These are phyloP conservation scores for Diarsia brunnea DNA, from an alignment of 2,888 invertebrate genomes.

Conservation along the genomic window DNA sequence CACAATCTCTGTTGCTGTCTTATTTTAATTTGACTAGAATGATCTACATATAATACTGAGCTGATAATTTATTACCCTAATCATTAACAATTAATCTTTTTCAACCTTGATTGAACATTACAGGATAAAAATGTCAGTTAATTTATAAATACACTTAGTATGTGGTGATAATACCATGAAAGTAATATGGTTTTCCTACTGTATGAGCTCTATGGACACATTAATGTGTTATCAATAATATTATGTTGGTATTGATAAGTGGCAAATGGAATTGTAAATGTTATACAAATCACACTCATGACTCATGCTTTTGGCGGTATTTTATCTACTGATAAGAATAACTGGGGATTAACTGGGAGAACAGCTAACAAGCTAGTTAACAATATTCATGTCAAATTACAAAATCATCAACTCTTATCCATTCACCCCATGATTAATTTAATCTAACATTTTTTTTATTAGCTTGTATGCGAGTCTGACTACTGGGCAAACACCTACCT, in stretches of 20 bases:
- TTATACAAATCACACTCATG: conserved; percentile 34
- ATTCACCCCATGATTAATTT: not conserved
- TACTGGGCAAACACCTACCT: too few relatives aligned
- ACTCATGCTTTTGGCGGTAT: conserved; percentile 42
- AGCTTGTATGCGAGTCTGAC: too few relatives aligned
- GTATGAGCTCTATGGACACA: conserved; percentile 28
- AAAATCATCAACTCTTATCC: conserved; percentile 23
- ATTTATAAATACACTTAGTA: conserved; percentile 25
- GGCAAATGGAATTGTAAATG: conserved; percentile 52
- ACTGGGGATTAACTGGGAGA: conserved; percentile 47
- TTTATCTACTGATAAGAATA: conserved; percentile 53
- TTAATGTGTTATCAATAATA: conserved; percentile 53
- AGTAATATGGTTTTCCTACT: conserved; percentile 55
- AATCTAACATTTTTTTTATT: not conserved
- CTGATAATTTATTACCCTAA: not conserved
- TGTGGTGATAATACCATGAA: conserved; percentile 32
- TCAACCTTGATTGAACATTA: not conserved
- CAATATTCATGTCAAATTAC: conserved; percentile 33
- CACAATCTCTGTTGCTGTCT: not conserved
- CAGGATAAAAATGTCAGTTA: conserved; percentile 9
- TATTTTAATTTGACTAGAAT: not conserved
- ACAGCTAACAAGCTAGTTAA: conserved; percentile 20
- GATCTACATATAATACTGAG: not conserved
- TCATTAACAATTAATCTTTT: not conserved
- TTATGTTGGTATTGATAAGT: conserved; percentile 61